Base-by-base conservation (phyloP, 2,888 invertebrate genomes). In the Tenthredo amoena region DNA sequence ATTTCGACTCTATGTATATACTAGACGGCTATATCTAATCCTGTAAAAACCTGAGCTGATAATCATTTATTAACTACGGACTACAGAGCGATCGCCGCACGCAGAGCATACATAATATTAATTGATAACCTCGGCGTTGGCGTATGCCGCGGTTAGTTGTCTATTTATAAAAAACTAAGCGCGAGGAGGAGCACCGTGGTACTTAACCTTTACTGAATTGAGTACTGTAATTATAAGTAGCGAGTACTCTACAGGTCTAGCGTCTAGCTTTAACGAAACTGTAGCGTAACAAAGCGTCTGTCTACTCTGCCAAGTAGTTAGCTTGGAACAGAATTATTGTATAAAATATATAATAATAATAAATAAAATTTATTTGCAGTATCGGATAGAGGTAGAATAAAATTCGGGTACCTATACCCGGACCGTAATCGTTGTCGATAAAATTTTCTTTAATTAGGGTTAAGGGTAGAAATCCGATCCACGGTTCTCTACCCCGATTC, bases 161-260 rank as follows among this genome's bases (percentile, higher is more conserved):
- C 21, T 62, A 62, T 62, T 26, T 62, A 26, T 10, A 21, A 74
- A 74, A 74, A 31, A 43, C 1, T 34, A 34, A 77, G 77, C 55
- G 50, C 15, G 31, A 77, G 31, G 31, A 77, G 31, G 77, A 50
- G 34, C 50, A 77, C 26, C n/a, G 74, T 31, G 31, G 9, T 50
- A 77, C 55, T 77, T 77, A 77, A 77, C 77, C 77, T 77, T 77
- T 77, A 34, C 18, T 55, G 50, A 77, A 77, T 77, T 77, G 34
- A 77, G 50, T 50, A 55, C 12, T 50, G 77, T 77, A 50, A 47
- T 77, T 77, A 77, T 31, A 26, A 74, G 71, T 62, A 37, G 43
- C 47, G 2, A 71, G 74, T 47, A 26, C 74, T 76, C 77, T 77
- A 21, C 4, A 74, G 15, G 43, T 34, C 34, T 26, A n/a, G 43